Evolutionary conservation across 2,113 vertebrate genomes (phyloP), one percentile per base, ranked within the genome.

Genomic region (Pelusios castaneus): DNA sequence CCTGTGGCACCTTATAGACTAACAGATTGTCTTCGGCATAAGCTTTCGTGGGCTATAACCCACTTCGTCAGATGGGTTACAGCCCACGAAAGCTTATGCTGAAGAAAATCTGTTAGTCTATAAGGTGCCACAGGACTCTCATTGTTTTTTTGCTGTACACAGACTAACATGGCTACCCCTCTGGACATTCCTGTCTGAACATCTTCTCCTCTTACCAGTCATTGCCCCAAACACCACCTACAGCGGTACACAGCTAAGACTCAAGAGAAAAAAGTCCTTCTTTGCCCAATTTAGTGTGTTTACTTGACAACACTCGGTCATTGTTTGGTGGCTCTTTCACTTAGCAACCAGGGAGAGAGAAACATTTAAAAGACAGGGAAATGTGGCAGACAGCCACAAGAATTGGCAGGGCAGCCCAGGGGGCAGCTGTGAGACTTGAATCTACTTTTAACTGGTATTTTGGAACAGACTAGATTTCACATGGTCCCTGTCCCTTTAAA

Each of bases 321-420:
- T 79, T 96, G 95, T 97, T 97, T 96, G 94, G 88, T 96, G 95
- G 91, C 93, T 92, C 96, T 89, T 96, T 96, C 89, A 89, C 96
- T 9, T 95, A 92, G 96, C 96, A 96, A 96, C 96, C 79, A 55
- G 12, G 54, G 92, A 93, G 55, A 94, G 56, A 58, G 88, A 79
- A 93, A 89, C 93, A 83, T 91, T 94, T 87, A 94, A 6, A 45
- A 96, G 96, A 91, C 94, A 86, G 22, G 78, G 96, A 96, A 95
- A 95, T 51, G 90, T 58, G 76, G 85, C 87, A 80, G 25, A 29
- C 75, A 89, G 83, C 78, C 41, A 0, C 80, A 76, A 51, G 92
- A 80, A 45, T 76, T 5, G 83, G 83, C 93, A 89, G 94, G 95
- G 95, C 84, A 96, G 96, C 95, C 55, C 83, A 0, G 82, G 95